Percentiles rank a stretch among this genome's conserved stretches.
Conservation (phyloP, 2,113 vertebrate genomes). For the Holacanthus passer region DNA sequence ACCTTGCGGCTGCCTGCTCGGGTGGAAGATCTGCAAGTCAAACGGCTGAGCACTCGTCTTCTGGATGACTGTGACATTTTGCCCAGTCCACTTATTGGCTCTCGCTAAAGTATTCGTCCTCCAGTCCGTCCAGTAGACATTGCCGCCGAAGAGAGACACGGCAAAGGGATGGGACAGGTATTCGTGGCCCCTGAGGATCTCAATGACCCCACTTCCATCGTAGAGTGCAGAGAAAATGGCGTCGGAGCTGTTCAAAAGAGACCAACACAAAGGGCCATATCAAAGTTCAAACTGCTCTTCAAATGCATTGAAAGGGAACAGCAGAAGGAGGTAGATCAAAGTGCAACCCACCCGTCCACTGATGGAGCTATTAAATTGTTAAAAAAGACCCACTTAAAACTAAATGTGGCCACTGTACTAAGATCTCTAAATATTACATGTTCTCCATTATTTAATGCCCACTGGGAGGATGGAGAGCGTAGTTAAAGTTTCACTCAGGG, state of each 20-base stretch:
- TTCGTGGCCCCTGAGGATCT: constrained; percentile 96
- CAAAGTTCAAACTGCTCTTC: constrained; percentile 50
- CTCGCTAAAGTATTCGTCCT: constrained; percentile 97
- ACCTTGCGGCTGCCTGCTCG: constrained; percentile 98
- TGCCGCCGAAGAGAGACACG: constrained; percentile 95
- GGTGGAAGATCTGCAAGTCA: constrained; percentile 98
- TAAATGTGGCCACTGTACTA: constrained; percentile 33
- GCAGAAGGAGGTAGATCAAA: constrained; percentile 44
- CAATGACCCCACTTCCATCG: constrained; percentile 93
- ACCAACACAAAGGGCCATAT: constrained; percentile 32
- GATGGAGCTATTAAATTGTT: constrained; percentile 59
- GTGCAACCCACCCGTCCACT: constrained; percentile 21
- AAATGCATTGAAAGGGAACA: constrained; percentile 25
- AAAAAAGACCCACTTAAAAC: constrained; percentile 59
- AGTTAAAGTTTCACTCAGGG: not conserved
- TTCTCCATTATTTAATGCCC: constrained; percentile 58
- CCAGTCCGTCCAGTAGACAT: constrained; percentile 99
- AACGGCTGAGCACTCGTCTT: constrained; percentile 99
- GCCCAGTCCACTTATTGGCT: constrained; percentile 98
- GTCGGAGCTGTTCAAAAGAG: constrained; percentile 89
- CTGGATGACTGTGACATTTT: constrained; percentile 97
- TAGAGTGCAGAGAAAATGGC: constrained; percentile 98
- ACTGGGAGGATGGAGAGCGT: constrained; percentile 18
- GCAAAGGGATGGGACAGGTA: constrained; percentile 99
- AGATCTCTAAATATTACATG: constrained; percentile 55